phyloP scores from a whole-genome alignment of 2,888 invertebrate species.

The Metacarcinus magister region DNA sequence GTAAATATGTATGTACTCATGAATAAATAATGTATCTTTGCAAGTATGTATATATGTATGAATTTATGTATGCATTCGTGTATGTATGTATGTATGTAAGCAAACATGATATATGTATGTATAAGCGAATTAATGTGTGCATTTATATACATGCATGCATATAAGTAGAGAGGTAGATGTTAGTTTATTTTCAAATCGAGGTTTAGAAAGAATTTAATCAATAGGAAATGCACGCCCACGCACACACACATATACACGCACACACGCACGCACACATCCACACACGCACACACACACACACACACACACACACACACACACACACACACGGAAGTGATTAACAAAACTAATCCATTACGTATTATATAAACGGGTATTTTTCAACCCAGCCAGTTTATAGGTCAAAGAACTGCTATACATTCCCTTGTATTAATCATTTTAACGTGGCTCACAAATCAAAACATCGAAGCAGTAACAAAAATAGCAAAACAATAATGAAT shows the following conservation, averaged over 20 bases:
- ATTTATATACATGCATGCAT: no score
- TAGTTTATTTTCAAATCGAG: neutral
- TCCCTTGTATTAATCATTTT: neutral
- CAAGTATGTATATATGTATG: no score
- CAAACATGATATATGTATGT: no score
- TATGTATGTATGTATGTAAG: no score
- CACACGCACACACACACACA: neutral
- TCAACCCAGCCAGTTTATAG: neutral
- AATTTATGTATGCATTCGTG: no score
- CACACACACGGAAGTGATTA: constrained; percentile 14
- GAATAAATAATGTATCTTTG: neutral
- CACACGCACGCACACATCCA: neutral
- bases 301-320: constrained; percentile 9
- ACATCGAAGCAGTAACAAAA: no score
- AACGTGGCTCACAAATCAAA: no score
- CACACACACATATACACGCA: neutral
- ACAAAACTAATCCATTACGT: neutral
- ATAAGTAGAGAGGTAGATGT: no score
- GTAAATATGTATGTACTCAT: neutral
- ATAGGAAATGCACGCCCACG: neutral
- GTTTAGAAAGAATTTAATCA: neutral
- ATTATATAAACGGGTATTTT: neutral
- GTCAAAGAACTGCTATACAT: neutral
- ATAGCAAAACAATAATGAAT: neutral
- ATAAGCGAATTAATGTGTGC: no score